A percentile compares a stretch with the other conserved stretches of the same genome.
Evolutionary conservation across 2,797 vertebrate species (phyloP).

Genomic region (Sciurus carolinensis): DNA sequence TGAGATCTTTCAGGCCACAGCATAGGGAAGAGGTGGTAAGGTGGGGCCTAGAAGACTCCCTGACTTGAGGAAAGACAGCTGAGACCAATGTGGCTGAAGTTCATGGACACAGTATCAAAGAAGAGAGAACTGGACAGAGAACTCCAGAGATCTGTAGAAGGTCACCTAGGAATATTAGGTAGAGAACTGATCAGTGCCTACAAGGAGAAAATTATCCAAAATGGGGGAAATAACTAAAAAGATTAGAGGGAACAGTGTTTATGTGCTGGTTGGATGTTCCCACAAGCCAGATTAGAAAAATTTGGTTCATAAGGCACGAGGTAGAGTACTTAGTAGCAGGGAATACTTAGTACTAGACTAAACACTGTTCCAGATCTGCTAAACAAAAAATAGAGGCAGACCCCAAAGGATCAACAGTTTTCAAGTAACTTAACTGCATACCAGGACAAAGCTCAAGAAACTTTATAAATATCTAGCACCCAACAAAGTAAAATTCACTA

Average conservation of each 20-base stretch:
- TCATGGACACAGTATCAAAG: background rate
- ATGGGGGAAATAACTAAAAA: background rate
- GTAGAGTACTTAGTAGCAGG: background rate
- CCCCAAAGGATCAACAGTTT: background rate
- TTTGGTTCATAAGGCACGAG: background rate
- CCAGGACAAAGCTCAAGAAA: conserved; percentile 9
- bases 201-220: background rate
- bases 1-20: background rate
- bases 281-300: conserved; percentile 22
- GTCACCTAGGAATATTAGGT: background rate
- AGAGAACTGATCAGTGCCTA: background rate
- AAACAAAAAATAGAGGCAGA: conserved; percentile 32
- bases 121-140: background rate
- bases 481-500: conserved; percentile 51
- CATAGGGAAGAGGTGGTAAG: background rate
- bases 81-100: background rate
- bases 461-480: background rate
- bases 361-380: background rate
- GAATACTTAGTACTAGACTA: background rate
- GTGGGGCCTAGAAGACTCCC: background rate
- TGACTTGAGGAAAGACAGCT: background rate
- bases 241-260: background rate
- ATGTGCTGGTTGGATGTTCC: background rate
- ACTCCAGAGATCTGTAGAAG: background rate
- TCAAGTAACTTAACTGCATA: conserved; percentile 10